Evolutionary conservation across 1,140 invertebrate species (phyloP).

Genomic region (Diachasmimorpha longicaudata): DNA sequence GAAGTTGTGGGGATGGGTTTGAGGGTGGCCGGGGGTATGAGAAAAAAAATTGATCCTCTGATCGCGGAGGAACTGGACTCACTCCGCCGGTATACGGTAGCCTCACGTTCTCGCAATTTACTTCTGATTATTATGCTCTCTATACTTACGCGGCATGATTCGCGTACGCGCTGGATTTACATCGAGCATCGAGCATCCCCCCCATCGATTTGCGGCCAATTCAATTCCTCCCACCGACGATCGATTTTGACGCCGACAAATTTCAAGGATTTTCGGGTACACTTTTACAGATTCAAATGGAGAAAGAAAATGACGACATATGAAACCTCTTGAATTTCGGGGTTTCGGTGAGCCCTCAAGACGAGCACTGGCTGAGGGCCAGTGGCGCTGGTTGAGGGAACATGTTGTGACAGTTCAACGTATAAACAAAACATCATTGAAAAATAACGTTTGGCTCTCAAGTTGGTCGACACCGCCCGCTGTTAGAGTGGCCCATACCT

Average conservation of each 20-base stretch:
- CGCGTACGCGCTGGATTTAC: background rate
- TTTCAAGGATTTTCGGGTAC: background rate
- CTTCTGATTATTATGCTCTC: constrained; percentile 60
- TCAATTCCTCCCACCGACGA: constrained; percentile 1
- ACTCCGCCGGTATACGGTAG: constrained; percentile 58
- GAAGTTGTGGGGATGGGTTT: constrained; percentile 13
- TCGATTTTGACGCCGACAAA: constrained; percentile 10
- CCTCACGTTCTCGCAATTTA: constrained; percentile 63
- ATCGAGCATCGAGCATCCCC: constrained; percentile 16
- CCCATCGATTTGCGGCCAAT: background rate
- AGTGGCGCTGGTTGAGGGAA: constrained; percentile 31
- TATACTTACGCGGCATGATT: constrained; percentile 52
- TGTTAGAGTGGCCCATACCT: constrained; percentile 36
- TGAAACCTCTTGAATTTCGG: constrained; percentile 41
- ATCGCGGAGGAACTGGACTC: constrained; percentile 26
- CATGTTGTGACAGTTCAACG: constrained; percentile 55
- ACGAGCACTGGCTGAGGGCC: background rate
- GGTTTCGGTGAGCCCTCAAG: constrained; percentile 18
- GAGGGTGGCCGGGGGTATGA: background rate
- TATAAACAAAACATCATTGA: constrained; percentile 44
- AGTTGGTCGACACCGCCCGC: no score
- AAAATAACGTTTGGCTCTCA: no score
- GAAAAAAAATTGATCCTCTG: background rate
- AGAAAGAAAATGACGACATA: background rate
- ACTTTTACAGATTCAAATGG: background rate